Evolutionary conservation across 2,113 vertebrate species (phyloP), one percentile per base, ranked within the genome.

Genomic region (Xiphophorus maculatus): DNA sequence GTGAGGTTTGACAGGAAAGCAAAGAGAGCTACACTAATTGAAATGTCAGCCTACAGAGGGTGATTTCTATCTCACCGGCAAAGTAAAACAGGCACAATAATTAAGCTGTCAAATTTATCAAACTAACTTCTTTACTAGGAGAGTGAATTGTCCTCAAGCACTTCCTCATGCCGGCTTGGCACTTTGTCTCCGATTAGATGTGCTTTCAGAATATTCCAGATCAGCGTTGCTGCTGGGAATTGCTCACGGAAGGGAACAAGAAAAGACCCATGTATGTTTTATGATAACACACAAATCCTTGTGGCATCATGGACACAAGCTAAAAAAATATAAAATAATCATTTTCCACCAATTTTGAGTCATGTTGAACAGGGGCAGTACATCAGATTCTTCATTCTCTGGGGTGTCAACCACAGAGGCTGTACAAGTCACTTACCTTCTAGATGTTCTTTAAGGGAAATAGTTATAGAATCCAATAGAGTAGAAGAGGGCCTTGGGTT

Each of bases 91-190:
- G 84, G 79, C 84, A 60, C 79, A 79, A 86, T 93, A 92, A 92
- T 92, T 92, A 87, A 89, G 80, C 81, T 90, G 92, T 91, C 89
- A 90, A 79, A 92, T 80, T 72, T 69, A 80, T 91, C 88, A 86
- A 74, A 86, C 81, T 81, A 84, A 81, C 79, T 83, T 85, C 76
- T 82, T 68, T 68, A 74, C 60, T 60, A 48, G 33, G 69, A 73
- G 72, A 25, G 37, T 14, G 63, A 54, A 84, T 81, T 54, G 74
- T 76, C 91, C 87, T 42, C 11, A 3, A 86, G 89, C 42, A 68
- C 85, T 82, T 90, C 84, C 81, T 79, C 33, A 37, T 81, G 83
- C 83, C 48, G 63, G 44, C 82, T 80, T 80, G 80, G 87, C 84
- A 86, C 82, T 90, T 84, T 85, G 86, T 87, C 76, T 85, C 69